Conservation (phyloP, 2,113 vertebrate species). For the Rhinoptilus africanus region DNA sequence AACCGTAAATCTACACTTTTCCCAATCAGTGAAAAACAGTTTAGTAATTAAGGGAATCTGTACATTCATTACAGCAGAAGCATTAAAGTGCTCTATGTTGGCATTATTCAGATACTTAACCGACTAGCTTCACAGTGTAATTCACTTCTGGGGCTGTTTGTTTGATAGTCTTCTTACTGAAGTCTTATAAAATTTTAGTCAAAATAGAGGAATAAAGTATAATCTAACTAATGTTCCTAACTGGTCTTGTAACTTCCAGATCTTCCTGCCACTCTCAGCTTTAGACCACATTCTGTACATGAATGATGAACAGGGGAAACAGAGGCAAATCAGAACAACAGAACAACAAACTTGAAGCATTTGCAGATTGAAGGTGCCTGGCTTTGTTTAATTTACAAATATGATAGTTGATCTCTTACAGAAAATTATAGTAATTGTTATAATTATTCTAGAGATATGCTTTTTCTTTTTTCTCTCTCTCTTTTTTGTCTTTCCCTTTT, state of each 20-base stretch:
- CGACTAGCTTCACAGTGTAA: neutral
- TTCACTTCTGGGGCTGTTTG: neutral
- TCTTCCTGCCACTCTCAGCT: neutral
- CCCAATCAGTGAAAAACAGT: neutral
- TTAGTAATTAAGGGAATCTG: neutral
- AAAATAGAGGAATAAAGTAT: neutral
- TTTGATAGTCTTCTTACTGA: neutral
- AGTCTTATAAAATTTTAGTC: neutral
- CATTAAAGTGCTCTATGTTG: neutral
- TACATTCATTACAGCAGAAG: neutral
- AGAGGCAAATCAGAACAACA: neutral
- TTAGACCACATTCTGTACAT: neutral
- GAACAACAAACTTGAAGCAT: neutral
- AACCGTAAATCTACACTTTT: neutral
- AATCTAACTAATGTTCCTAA: neutral
- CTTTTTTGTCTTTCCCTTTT: no score
- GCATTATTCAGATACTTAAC: neutral
- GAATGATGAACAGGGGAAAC: neutral
- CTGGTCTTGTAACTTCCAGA: neutral
- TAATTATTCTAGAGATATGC: neutral
- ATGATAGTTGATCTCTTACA: neutral
- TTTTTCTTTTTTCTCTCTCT: rapidly evolving
- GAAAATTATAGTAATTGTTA: neutral
- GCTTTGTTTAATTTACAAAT: neutral
- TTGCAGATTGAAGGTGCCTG: neutral